These are phyloP conservation scores for Erebia ligea DNA, from an alignment of 2,888 invertebrate species.

Conservation along the genomic window DNA sequence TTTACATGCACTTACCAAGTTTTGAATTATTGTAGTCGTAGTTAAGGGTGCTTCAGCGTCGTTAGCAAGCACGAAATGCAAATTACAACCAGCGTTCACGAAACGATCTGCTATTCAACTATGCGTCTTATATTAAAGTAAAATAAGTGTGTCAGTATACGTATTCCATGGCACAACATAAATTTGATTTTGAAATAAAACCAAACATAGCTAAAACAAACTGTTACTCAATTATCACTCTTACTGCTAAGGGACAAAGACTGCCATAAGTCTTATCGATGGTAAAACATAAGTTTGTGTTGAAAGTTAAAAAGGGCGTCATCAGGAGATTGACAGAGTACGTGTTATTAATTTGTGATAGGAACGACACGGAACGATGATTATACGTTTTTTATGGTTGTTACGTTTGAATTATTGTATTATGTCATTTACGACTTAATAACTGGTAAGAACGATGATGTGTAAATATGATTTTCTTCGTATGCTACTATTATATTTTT, in stretches of 20 bases:
- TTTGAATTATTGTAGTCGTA: slow-evolving; percentile 38
- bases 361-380: slow-evolving; percentile 72
- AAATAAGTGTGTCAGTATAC: slow-evolving; percentile 28
- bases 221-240: slow-evolving; percentile 39
- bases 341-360: slow-evolving; percentile 76
- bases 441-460: slow-evolving; percentile 28
- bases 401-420: slow-evolving; percentile 46
- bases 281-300: slow-evolving; percentile 43
- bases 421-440: slow-evolving; percentile 46
- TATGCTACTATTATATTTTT: background rate
- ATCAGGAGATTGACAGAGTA: slow-evolving; percentile 63
- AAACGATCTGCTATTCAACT: slow-evolving; percentile 31
- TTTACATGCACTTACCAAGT: background rate
- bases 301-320: slow-evolving; percentile 47
- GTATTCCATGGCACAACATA: slow-evolving; percentile 29
- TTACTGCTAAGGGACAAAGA: slow-evolving; percentile 29
- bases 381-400: slow-evolving; percentile 63
- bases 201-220: background rate
- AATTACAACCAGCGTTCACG: slow-evolving; percentile 38
- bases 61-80: slow-evolving; percentile 57
- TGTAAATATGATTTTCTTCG: slow-evolving; percentile 8
- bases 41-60: slow-evolving; percentile 52
- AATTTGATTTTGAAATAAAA: slow-evolving; percentile 44
- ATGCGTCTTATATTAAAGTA: slow-evolving; percentile 30
- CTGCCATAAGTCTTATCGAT: slow-evolving; percentile 1